phyloP scores from a whole-genome alignment of 2,113 vertebrate species.

The Tricholaema leucomelas region DNA sequence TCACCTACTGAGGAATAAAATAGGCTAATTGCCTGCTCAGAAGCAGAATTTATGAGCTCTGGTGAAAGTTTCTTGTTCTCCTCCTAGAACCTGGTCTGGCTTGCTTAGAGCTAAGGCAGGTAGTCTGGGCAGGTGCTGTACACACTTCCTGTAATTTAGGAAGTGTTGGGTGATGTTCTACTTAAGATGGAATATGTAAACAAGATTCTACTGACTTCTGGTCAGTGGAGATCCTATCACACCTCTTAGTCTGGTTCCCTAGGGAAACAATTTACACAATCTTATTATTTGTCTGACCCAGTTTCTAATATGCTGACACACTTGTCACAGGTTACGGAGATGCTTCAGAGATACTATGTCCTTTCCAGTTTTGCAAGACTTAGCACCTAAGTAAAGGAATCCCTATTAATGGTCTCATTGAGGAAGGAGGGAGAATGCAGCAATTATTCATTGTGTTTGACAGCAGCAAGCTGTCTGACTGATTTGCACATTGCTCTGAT shows the following conservation, averaged over 20 bases:
- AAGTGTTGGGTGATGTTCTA: not conserved
- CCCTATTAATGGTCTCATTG: not conserved
- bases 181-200: not conserved
- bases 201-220: constrained; percentile 14
- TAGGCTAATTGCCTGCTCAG: not conserved
- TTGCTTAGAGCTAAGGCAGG: not conserved
- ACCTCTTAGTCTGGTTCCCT: constrained; percentile 46
- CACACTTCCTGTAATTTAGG: constrained; percentile 17
- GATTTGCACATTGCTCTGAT: not conserved
- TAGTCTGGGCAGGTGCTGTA: not conserved
- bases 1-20: not conserved
- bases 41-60: constrained; percentile 19
- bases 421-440: not conserved
- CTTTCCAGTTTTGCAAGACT: constrained; percentile 5
- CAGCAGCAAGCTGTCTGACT: not conserved
- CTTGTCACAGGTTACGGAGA: constrained; percentile 18
- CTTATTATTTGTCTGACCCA: constrained; percentile 55
- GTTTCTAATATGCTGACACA: constrained; percentile 39
- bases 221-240: constrained; percentile 33
- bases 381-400: constrained; percentile 12
- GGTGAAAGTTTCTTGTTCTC: not conserved
- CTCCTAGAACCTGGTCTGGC: not conserved
- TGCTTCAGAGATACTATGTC: not conserved
- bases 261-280: constrained; percentile 42
- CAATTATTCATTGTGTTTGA: constrained; percentile 6